phyloP scores from a whole-genome alignment of 2,888 invertebrate species.

The Tachina grossa region DNA sequence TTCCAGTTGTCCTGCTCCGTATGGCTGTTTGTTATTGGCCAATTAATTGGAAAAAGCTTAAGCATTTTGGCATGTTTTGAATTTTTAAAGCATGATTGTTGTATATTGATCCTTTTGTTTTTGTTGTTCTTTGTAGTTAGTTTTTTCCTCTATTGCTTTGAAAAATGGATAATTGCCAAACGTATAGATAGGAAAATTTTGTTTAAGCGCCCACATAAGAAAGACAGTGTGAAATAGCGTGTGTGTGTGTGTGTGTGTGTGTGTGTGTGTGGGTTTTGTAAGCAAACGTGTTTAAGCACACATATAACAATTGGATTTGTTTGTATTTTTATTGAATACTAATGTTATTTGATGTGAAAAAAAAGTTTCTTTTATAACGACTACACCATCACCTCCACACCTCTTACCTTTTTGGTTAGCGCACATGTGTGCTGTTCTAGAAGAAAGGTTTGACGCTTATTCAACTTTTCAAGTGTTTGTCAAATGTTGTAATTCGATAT shows the following conservation, averaged over 20 bases:
- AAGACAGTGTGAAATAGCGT: neutral
- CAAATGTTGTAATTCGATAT: conserved; percentile 51
- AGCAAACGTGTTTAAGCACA: neutral
- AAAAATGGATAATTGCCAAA: conserved; percentile 70
- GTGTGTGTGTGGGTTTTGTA: too few species aligned
- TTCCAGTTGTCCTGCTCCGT: conserved; percentile 51
- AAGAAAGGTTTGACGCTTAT: conserved; percentile 15
- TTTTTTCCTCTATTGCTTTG: conserved; percentile 18
- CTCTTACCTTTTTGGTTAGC: conserved; percentile 12
- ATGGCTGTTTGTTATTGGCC: conserved; percentile 69
- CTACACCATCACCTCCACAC: neutral
- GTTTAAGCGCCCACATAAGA: neutral
- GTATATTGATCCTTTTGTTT: conserved; percentile 25
- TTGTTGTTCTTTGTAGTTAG: neutral
- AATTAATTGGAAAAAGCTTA: conserved; percentile 71
- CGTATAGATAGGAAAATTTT: conserved; percentile 32
- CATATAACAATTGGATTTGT: neutral
- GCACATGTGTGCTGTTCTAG: neutral
- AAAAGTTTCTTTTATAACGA: conserved; percentile 31
- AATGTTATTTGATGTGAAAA: conserved; percentile 61
- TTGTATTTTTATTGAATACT: conserved; percentile 66
- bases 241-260: neutral
- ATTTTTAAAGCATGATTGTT: conserved; percentile 71
- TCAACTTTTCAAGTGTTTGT: conserved; percentile 24
- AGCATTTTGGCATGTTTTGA: conserved; percentile 73